Conservation (phyloP, 2,113 vertebrate species). For the Phrynosoma blainvillii region DNA sequence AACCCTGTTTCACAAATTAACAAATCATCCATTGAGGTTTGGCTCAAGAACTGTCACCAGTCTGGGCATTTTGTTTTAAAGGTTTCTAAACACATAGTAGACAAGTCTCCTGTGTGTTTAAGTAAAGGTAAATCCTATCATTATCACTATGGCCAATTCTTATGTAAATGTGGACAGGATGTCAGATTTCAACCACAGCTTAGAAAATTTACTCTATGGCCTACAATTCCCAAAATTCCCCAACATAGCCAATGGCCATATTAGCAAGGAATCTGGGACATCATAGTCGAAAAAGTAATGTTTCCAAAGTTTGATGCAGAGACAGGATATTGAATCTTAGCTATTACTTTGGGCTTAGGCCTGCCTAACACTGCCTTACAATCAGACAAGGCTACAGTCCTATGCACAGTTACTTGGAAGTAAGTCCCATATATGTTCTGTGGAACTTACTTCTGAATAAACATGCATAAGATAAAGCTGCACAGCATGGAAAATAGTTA, state of each 20-base stretch:
- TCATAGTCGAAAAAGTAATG: no score
- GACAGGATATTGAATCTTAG: background rate
- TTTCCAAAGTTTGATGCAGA: background rate
- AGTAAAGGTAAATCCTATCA: background rate
- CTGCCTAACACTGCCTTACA: background rate
- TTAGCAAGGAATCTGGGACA: no score
- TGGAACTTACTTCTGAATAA: background rate
- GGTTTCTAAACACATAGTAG: background rate
- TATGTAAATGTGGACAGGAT: background rate
- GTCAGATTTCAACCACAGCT: background rate
- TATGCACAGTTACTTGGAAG: background rate
- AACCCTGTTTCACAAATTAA: background rate
- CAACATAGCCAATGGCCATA: no score
- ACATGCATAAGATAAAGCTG: constrained; percentile 12
- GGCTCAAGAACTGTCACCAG: no score
- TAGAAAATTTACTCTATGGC: background rate
- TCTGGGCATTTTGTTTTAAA: background rate
- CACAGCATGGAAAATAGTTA: background rate
- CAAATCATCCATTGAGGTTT: no score
- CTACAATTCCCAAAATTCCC: no score
- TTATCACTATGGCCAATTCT: background rate
- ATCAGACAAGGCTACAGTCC: background rate
- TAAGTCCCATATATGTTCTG: background rate
- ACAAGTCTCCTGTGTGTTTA: background rate
- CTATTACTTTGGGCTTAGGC: background rate